A percentile compares a stretch with the other conserved stretches of the same genome.
These are phyloP conservation scores for Leucosticte australis DNA, from an alignment of 2,113 vertebrate species.

Conservation along the genomic window DNA sequence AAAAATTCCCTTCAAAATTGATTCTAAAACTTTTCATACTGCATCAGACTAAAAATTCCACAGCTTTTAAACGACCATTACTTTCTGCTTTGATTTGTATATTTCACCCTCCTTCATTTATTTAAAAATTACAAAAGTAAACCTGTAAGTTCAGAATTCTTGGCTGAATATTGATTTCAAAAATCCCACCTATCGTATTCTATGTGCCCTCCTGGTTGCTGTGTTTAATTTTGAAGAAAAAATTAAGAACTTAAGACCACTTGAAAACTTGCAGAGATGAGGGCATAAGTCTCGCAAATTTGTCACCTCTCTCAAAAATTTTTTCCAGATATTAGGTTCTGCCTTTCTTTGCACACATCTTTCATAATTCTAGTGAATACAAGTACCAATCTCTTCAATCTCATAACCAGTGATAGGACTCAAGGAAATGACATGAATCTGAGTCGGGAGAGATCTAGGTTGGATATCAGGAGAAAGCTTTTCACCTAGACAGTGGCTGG, in stretches of 20 bases:
- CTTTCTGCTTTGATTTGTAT: background rate
- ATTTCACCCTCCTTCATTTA: background rate
- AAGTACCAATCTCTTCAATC: background rate
- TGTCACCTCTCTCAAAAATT: background rate
- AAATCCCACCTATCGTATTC: background rate
- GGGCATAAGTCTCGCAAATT: background rate
- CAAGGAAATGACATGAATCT: background rate
- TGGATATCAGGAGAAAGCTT: background rate
- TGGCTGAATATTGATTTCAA: background rate
- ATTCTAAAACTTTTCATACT: background rate
- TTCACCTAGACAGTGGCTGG: background rate
- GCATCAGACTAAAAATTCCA: background rate
- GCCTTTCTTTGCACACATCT: background rate
- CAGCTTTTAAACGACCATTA: background rate
- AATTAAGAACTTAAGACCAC: background rate
- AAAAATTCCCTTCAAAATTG: background rate
- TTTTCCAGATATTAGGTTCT: background rate
- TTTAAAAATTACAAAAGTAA: background rate
- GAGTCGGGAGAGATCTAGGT: background rate
- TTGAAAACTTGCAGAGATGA: background rate
- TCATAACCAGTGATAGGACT: background rate
- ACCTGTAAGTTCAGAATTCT: background rate
- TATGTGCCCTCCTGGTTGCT: background rate
- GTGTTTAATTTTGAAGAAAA: background rate
- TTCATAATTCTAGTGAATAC: background rate